Base-by-base conservation (phyloP, 2,113 vertebrate species). In the Cathartes aura region DNA sequence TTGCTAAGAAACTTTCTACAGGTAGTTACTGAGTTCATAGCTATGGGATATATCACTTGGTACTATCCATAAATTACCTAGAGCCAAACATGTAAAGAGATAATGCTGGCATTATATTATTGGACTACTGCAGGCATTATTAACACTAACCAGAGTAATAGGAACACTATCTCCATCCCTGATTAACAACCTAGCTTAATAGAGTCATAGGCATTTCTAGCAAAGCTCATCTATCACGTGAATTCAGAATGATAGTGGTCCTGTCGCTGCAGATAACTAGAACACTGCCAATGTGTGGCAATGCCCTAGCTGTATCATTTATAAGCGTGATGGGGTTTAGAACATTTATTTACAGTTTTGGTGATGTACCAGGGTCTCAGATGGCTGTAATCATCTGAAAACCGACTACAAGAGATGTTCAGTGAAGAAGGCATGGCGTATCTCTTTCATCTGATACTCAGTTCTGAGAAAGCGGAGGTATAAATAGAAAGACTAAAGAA, bases 31-130 rank as follows among this genome's bases (percentile, higher is more conserved):
- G 36, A 91, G 52, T 79, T 82, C 78, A 88, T 45, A 87, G 36
- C 48, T 78, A 59, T 75, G 52, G 58, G 53, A 72, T 96, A 43
- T 82, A 95, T 94, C 62, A 73, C 56, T 86, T 42, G 66, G 38
- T 91, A 38, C 45, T 56, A 53, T 48, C 84, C 42, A 76, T 96
- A 97, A 96, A 93, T 93, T 92, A 90, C 55, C 38, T 62, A 55
- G n/a, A 93, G 21, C 29, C 43, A 81, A 92, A 86, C 0, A 3
- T 15, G 7, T 82, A 52, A 92, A 80, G 74, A 89, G 40, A 38
- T 58, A 86, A 63, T 67, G 42, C 30, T 93, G 91, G 48, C 90
- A 95, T 84, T 82, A 21, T 56, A 40, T 63, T 76, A 45, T 11
- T 88, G 86, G 70, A 75, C 58, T 84, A 56, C 78, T 90, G 68